Conservation (phyloP, 2,797 vertebrate genomes). For the Pseudochirops corinnae region DNA sequence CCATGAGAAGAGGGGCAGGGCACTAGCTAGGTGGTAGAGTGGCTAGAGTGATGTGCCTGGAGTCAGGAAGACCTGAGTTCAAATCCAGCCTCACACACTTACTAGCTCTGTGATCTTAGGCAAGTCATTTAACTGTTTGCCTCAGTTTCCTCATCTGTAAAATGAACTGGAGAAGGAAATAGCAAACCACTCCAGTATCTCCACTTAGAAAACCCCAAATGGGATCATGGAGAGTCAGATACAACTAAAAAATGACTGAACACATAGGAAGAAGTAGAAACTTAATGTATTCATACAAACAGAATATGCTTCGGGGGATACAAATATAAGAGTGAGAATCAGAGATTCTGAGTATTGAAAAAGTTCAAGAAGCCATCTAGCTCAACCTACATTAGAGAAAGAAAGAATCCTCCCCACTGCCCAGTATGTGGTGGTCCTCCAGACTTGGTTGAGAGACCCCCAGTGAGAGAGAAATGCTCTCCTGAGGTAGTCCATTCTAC, state of each 20-base stretch:
- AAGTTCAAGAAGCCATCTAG: background rate
- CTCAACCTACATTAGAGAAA: background rate
- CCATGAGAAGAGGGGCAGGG: background rate
- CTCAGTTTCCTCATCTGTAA: background rate
- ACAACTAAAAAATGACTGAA: background rate
- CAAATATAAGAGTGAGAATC: background rate
- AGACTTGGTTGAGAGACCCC: background rate
- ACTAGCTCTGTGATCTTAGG: background rate
- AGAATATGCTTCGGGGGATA: background rate
- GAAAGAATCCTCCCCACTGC: background rate
- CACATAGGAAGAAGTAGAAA: background rate
- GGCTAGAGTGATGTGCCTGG: background rate
- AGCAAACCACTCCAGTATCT: background rate
- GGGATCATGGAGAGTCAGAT: background rate
- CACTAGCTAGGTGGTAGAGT: background rate
- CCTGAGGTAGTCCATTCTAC: background rate
- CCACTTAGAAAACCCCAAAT: background rate
- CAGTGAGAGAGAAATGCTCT: background rate
- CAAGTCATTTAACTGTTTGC: background rate
- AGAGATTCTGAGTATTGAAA: background rate
- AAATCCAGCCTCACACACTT: background rate
- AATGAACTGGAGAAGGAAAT: background rate
- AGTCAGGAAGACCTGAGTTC: background rate
- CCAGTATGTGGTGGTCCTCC: background rate
- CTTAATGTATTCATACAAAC: background rate